A percentile compares a stretch with the other conserved stretches of the same genome.
These are phyloP conservation scores for Pterocles orientalis DNA, from an alignment of 2,113 vertebrate species.

Conservation along the genomic window DNA sequence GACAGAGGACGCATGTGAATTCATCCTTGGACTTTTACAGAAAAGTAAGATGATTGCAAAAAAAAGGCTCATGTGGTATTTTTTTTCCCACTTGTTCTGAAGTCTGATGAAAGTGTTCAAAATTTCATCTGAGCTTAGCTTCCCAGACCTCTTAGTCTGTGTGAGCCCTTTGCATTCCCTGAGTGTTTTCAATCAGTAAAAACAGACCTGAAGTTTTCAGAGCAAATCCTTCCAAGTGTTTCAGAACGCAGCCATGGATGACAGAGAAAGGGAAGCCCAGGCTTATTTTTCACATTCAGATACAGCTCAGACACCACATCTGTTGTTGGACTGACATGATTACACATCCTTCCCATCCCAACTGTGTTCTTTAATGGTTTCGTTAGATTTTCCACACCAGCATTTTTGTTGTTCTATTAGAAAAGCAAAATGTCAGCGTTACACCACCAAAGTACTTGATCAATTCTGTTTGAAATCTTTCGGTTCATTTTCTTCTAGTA, in stretches of 20 bases:
- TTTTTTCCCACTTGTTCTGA: not conserved
- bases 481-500: not conserved
- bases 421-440: not conserved
- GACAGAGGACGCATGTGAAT: not conserved
- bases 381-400: not conserved
- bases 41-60: not conserved
- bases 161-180: not conserved
- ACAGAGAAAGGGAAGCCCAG: not conserved
- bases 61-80: not conserved
- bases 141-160: not conserved
- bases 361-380: not conserved
- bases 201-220: not conserved
- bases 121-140: not conserved
- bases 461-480: not conserved
- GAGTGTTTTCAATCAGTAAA: not conserved
- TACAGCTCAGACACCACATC: not conserved
- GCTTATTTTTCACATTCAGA: not conserved
- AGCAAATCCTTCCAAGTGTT: conserved; percentile 7
- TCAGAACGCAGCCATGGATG: not conserved
- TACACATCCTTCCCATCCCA: not conserved
- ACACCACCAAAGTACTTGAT: not conserved
- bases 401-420: not conserved
- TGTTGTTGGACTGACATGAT: not conserved
- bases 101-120: not conserved
- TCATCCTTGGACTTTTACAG: not conserved